Evolutionary conservation across 2,113 vertebrate species (phyloP).

Genomic region (Anhinga anhinga): DNA sequence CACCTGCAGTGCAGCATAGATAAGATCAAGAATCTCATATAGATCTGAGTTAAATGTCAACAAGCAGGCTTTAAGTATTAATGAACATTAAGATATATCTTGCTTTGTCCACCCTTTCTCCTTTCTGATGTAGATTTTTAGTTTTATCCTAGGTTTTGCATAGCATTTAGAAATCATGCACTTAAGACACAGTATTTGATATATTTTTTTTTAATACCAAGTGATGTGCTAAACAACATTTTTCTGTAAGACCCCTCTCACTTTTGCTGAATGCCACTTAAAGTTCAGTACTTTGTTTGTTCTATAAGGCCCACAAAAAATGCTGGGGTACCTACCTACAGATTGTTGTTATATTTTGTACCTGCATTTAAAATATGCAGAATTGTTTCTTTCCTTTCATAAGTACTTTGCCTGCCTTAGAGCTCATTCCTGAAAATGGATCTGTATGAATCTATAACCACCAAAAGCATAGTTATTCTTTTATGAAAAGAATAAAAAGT

Average conservation of each 20-base stretch:
- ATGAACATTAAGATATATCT: background rate
- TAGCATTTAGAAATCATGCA: background rate
- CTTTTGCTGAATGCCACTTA: background rate
- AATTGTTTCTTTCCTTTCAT: background rate
- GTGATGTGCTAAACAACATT: accelerated
- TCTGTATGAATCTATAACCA: background rate
- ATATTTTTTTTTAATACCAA: background rate
- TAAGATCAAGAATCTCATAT: background rate
- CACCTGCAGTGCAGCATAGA: background rate
- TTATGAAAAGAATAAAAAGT: background rate
- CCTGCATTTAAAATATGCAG: background rate
- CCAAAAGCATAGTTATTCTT: background rate
- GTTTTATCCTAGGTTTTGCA: background rate
- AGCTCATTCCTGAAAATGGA: background rate
- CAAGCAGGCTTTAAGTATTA: background rate
- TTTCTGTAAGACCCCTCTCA: background rate
- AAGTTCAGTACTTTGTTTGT: background rate
- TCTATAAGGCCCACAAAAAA: background rate
- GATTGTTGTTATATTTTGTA: background rate
- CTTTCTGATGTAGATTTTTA: background rate
- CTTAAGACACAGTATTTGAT: background rate
- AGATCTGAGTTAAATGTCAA: background rate
- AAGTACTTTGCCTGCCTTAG: background rate
- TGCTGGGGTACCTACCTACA: background rate
- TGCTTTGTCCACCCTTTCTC: background rate